These are phyloP conservation scores for Plecturocebus donacophilus DNA, from an alignment of 2,113 vertebrate species.

Conservation along the genomic window DNA sequence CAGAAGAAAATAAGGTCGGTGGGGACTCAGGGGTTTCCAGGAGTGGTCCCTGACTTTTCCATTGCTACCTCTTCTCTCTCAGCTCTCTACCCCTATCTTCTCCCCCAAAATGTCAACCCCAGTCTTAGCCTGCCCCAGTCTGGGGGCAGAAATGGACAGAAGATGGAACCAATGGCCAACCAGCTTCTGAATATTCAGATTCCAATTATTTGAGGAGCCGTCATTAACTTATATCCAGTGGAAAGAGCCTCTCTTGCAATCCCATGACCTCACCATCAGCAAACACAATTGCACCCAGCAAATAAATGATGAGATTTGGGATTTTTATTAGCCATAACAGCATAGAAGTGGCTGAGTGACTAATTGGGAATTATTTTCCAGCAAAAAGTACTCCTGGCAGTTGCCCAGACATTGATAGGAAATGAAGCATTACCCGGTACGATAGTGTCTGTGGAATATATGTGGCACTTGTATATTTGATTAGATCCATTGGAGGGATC, in stretches of 20 bases:
- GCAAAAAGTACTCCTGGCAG: background rate
- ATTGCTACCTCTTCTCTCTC: too few relatives aligned
- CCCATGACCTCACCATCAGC: background rate
- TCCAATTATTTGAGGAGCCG: rapidly evolving
- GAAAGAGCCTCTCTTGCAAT: too few relatives aligned
- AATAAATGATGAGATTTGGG: background rate
- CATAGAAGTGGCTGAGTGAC: background rate
- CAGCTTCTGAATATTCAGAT: rapidly evolving
- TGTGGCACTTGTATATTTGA: background rate
- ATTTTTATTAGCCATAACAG: background rate
- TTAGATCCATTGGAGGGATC: too few relatives aligned
- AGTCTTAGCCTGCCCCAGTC: background rate
- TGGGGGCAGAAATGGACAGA: background rate
- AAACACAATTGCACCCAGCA: background rate
- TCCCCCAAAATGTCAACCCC: rapidly evolving
- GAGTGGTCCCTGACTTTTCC: rapidly evolving
- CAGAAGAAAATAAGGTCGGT: too few relatives aligned
- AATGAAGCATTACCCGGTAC: background rate
- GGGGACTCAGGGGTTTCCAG: background rate
- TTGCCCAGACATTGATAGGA: too few relatives aligned
- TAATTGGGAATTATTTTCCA: background rate
- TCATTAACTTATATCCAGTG: background rate
- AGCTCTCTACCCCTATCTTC: rapidly evolving
- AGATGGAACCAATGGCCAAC: background rate
- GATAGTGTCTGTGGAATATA: rapidly evolving